phyloP scores from a whole-genome alignment of 2,797 vertebrate genomes.

The Peromyscus melanophrys region DNA sequence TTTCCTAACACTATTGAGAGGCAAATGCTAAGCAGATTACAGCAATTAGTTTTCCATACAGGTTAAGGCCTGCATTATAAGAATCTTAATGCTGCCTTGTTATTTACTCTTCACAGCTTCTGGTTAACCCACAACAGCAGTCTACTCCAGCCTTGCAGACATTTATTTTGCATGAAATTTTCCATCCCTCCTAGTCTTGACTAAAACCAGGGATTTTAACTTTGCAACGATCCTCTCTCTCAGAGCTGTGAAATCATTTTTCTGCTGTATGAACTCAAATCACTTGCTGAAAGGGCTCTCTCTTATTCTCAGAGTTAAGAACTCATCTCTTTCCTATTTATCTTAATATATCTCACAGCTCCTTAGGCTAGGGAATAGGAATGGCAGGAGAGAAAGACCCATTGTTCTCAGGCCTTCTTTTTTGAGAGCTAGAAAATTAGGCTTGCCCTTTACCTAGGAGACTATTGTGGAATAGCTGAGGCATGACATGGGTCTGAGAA shows the following conservation, averaged over 20 bases:
- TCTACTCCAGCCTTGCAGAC: neutral
- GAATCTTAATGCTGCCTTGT: constrained; percentile 42
- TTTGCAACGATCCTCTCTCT: constrained; percentile 49
- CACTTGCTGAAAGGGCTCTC: constrained; percentile 54
- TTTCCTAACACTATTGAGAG: neutral
- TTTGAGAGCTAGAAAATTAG: constrained; percentile 55
- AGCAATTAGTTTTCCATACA: constrained; percentile 72
- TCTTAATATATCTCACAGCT: constrained; percentile 66
- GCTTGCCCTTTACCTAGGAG: constrained; percentile 45
- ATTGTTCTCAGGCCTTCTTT: constrained; percentile 33
- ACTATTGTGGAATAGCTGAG: constrained; percentile 39
- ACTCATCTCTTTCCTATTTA: constrained; percentile 68
- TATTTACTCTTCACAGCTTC: constrained; percentile 38
- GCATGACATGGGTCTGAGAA: neutral
- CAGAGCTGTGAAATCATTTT: constrained; percentile 70
- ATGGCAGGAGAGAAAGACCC: neutral
- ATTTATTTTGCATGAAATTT: constrained; percentile 32
- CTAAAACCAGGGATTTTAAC: constrained; percentile 54
- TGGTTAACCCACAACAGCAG: constrained; percentile 53
- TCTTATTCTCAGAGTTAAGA: constrained; percentile 65
- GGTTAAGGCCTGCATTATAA: constrained; percentile 22
- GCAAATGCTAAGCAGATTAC: constrained; percentile 43
- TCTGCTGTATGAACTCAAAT: constrained; percentile 54
- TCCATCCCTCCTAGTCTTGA: neutral
- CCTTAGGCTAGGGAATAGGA: constrained; percentile 15